These are phyloP conservation scores for Tapera naevia DNA, from an alignment of 2,797 vertebrate species.

Conservation along the genomic window DNA sequence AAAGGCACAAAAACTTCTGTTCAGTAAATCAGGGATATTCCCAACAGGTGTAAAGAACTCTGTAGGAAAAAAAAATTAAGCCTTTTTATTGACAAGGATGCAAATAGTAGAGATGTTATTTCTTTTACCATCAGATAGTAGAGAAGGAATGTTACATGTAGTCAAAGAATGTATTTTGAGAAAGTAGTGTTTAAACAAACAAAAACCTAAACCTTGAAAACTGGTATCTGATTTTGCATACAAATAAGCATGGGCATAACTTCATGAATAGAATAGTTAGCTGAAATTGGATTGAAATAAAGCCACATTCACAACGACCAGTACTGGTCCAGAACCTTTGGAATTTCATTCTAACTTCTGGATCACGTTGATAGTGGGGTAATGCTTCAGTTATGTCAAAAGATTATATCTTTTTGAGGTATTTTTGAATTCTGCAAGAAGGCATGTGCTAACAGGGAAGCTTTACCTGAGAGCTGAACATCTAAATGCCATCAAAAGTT, in stretches of 20 bases:
- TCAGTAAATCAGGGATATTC: neutral
- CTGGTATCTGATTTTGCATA: neutral
- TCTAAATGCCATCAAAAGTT: neutral
- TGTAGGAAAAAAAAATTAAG: neutral
- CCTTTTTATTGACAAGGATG: neutral
- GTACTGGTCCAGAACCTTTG: neutral
- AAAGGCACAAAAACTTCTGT: neutral
- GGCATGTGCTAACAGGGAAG: neutral
- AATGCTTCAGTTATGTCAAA: neutral
- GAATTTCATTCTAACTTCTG: neutral
- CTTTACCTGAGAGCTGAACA: neutral
- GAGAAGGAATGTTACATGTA: neutral
- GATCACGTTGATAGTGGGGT: neutral
- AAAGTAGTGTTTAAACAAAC: neutral
- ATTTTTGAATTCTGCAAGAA: neutral
- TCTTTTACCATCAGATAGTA: neutral
- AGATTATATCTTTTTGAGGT: neutral
- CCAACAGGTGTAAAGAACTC: neutral
- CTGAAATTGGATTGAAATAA: neutral
- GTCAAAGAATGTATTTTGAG: neutral
- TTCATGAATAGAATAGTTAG: neutral
- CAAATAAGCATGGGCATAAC: neutral
- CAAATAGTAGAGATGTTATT: neutral
- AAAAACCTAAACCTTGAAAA: neutral
- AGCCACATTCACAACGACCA: neutral